phyloP scores from a whole-genome alignment of 1,140 invertebrate species.

The Procambarus virginalis region DNA sequence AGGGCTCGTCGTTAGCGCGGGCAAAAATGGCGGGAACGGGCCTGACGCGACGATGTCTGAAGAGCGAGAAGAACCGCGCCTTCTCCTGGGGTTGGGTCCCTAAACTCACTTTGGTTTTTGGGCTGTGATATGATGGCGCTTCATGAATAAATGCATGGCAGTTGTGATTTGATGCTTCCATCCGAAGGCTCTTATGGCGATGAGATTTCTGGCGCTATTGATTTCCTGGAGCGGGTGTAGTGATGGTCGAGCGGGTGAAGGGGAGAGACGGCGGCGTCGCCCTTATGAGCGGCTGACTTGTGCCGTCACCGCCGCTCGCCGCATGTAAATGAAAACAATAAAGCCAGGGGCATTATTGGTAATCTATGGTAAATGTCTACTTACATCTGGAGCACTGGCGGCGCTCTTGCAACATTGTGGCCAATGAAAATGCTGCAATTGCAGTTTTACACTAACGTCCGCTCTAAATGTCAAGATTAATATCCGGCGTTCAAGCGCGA shows the following conservation, averaged over 20 bases:
- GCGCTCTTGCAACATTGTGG: constrained; percentile 19
- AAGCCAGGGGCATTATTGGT: constrained; percentile 65
- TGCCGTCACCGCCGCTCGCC: constrained; percentile 21
- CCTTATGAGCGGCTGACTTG: constrained; percentile 37
- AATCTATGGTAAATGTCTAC: constrained; percentile 68
- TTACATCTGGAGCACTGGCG: constrained; percentile 51
- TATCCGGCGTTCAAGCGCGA: constrained; percentile 42
- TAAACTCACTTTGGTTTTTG: constrained; percentile 42
- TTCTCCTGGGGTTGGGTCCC: background rate
- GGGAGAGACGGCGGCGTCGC: constrained; percentile 5
- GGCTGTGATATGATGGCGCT: constrained; percentile 62
- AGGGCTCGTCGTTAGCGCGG: constrained; percentile 34
- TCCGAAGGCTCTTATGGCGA: constrained; percentile 66
- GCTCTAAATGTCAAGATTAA: constrained; percentile 56
- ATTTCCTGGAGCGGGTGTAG: constrained; percentile 43
- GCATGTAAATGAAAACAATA: constrained; percentile 61
- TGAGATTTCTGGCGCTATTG: constrained; percentile 67
- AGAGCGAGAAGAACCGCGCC: background rate
- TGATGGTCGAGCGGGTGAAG: constrained; percentile 23
- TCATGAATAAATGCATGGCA: constrained; percentile 69
- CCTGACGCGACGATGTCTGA: background rate
- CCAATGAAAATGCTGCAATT: constrained; percentile 40
- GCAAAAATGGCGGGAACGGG: background rate
- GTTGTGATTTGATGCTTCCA: constrained; percentile 69
- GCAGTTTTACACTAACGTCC: constrained; percentile 41